Evolutionary conservation across 2,797 vertebrate species (phyloP), one percentile per base, ranked within the genome.

Genomic region (Falco novaeseelandiae): DNA sequence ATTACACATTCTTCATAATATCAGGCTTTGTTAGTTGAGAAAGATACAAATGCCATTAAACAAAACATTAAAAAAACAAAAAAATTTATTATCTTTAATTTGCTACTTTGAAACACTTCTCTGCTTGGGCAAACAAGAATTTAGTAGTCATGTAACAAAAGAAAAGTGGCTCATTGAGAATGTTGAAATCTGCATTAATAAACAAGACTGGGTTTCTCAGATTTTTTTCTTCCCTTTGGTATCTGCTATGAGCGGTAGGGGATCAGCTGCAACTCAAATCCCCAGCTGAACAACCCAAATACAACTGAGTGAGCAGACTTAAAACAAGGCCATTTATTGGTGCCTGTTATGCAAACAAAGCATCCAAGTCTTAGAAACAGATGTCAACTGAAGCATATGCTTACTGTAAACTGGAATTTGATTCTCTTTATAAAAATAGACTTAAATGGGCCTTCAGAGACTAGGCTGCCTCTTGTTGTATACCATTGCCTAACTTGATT

Each of bases 271-370:
- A 93, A 97, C 96, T 98, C 97, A 98, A 98, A 98, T 98, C 98
- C 98, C 98, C 98, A 98, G 98, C 97, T 98, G 98, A 98, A 98
- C 98, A 98, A 97, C 98, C 98, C 97, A 98, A 98, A 98, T 98
- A 98, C 98, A 98, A 98, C 98, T 96, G 98, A 98, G 98, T 98
- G 98, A 98, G 98, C 98, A 98, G 98, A 98, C 98, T 98, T 98
- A 98, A 98, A 98, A 98, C 98, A 98, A 98, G 98, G 98, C 98
- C 98, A 98, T 98, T 98, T 98, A 98, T 98, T 98, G 98, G 98
- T 97, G 98, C 97, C 98, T 98, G 98, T 98, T 98, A 98, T 98
- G 98, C 98, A 98, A 98, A 98, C 98, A 98, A 98, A 98, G 98
- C 98, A 91, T 97, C 98, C 97, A 97, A 98, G 98, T 98, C 98